Percentiles rank a stretch among this genome's conserved stretches.
Evolutionary conservation across 2,888 invertebrate genomes (phyloP).

Genomic region (Aspidiotus rigidus): DNA sequence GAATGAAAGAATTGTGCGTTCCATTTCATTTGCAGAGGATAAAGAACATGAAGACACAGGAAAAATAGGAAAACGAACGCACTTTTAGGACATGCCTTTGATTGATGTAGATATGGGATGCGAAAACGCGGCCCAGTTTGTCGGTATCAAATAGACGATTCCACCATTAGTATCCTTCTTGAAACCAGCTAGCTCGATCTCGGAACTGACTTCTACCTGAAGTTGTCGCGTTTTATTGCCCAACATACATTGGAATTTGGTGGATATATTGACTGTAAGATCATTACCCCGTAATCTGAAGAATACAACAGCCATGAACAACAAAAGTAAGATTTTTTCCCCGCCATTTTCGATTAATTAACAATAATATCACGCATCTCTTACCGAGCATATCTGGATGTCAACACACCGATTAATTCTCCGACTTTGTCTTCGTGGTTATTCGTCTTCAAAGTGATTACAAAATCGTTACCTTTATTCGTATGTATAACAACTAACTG

Average conservation of each 20-base stretch:
- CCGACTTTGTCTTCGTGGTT: constrained; percentile 66
- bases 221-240: constrained; percentile 65
- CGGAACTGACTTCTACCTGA: constrained; percentile 51
- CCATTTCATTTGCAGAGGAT: too few species aligned
- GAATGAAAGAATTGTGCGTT: too few species aligned
- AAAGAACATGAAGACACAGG: background rate
- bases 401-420: constrained; percentile 73
- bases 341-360: background rate
- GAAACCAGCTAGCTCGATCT: constrained; percentile 47
- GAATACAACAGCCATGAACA: background rate
- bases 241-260: constrained; percentile 66
- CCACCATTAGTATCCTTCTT: constrained; percentile 45
- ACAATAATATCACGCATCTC: constrained; percentile 41
- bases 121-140: constrained; percentile 41
- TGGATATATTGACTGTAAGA: constrained; percentile 63
- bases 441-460: constrained; percentile 58
- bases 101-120: constrained; percentile 16
- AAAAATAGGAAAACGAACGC: background rate
- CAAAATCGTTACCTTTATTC: constrained; percentile 79
- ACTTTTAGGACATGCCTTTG: constrained; percentile 3
- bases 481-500: constrained; percentile 82
- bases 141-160: constrained; percentile 48
- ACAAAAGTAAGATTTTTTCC: constrained; percentile 10
- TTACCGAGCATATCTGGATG: constrained; percentile 67
- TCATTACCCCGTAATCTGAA: constrained; percentile 49